These are phyloP conservation scores for Cladorhizidae sp. DNA, from an alignment of 37 sponge, comb jelly and placozoan species.

Conservation along the genomic window DNA sequence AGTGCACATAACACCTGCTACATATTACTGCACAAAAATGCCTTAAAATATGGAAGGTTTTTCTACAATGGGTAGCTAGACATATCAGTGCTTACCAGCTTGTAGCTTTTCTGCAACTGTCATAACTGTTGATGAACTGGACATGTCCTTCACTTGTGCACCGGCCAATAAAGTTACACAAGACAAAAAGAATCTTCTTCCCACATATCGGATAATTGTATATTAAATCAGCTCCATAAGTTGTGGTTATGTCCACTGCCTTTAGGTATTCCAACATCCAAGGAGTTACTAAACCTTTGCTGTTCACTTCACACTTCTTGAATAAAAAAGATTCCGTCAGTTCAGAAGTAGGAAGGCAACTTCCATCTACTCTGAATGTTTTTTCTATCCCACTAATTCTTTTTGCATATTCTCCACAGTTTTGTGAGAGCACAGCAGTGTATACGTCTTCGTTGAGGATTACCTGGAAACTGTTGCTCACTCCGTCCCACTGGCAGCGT, in stretches of 20 bases:
- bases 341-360: conserved; percentile 13
- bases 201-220: background rate
- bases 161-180: conserved; percentile 19
- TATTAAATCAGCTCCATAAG: too few species aligned
- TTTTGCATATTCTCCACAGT: background rate
- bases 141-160: conserved; percentile 28
- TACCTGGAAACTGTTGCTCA: background rate
- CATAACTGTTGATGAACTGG: conserved; percentile 29
- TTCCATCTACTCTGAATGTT: background rate
- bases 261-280: conserved; percentile 31
- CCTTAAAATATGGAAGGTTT: too few species aligned
- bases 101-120: conserved; percentile 3
- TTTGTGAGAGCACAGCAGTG: background rate
- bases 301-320: background rate
- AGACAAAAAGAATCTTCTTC: background rate
- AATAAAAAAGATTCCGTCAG: background rate
- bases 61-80: too few species aligned
- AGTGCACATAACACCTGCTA: too few species aligned
- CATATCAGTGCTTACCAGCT: conserved; percentile 35
- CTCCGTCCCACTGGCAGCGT: background rate
- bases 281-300: background rate
- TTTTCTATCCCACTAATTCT: too few species aligned
- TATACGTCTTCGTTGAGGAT: background rate
- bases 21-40: too few species aligned
- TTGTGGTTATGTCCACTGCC: background rate